These are phyloP conservation scores for Paedocypris sp. DNA, from an alignment of 2,113 vertebrate species.

Conservation along the genomic window DNA sequence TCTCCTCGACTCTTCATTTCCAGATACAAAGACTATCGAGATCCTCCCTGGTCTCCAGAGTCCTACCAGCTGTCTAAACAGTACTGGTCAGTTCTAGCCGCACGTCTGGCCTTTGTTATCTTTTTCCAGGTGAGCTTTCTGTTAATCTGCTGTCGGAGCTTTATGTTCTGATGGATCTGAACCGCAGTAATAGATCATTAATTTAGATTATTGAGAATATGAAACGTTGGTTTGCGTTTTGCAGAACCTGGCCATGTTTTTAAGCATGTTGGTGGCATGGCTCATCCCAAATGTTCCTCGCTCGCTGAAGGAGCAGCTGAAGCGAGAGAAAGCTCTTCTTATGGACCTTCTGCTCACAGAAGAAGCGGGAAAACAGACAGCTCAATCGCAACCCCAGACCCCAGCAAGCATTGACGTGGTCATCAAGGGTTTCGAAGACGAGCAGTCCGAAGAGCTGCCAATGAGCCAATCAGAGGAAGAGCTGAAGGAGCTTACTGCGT, in stretches of 20 bases:
- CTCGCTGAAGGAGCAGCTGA: constrained; percentile 85
- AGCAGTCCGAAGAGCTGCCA: constrained; percentile 1
- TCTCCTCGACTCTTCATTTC: neutral
- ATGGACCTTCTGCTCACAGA: constrained; percentile 86
- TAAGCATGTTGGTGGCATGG: constrained; percentile 92
- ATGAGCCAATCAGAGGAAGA: constrained; percentile 27
- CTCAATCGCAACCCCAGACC: constrained; percentile 23
- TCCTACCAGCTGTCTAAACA: constrained; percentile 89
- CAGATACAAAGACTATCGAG: constrained; percentile 96
- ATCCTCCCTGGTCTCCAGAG: constrained; percentile 80
- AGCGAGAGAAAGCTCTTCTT: constrained; percentile 78
- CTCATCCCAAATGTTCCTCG: constrained; percentile 90
- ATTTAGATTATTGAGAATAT: too few species aligned
- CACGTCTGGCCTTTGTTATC: constrained; percentile 88
- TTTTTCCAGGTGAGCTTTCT: constrained; percentile 80
- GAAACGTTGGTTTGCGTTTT: constrained; percentile 21
- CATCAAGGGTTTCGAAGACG: constrained; percentile 46
- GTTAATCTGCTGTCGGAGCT: neutral
- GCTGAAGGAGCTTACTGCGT: neutral
- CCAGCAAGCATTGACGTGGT: constrained; percentile 1
- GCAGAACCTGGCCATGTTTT: constrained; percentile 94
- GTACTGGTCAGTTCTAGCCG: constrained; percentile 88
- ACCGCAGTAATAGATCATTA: too few species aligned
- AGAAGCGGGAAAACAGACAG: constrained; percentile 66
- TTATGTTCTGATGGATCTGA: too few species aligned